These are phyloP conservation scores for Plebejus anna DNA, from an alignment of 2,888 invertebrate species.

Conservation along the genomic window DNA sequence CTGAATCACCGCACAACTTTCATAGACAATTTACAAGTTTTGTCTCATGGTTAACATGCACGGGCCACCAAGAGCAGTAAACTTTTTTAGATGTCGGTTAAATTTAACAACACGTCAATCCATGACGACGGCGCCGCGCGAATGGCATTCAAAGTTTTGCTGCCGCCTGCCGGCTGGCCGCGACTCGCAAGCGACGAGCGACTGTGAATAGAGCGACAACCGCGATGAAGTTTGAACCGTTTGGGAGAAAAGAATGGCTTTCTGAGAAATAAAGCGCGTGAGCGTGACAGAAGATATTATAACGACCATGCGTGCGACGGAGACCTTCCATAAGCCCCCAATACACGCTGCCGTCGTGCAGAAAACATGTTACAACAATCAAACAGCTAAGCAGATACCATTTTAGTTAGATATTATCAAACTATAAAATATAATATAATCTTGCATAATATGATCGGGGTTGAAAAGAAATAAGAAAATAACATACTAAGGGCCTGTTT, in stretches of 20 bases:
- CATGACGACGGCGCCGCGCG: constrained; percentile 62
- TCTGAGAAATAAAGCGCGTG: constrained; percentile 54
- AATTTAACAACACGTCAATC: constrained; percentile 50
- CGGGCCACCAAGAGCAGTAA: constrained; percentile 63
- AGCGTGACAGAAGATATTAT: constrained; percentile 38
- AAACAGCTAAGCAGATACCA: too few species aligned
- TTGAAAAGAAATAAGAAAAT: too few species aligned
- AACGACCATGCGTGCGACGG: constrained; percentile 43
- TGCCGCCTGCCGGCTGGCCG: constrained; percentile 36
- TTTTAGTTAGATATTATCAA: too few species aligned
- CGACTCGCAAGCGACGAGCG: constrained; percentile 34
- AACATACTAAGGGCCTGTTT: too few species aligned
- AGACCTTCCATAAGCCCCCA: constrained; percentile 33
- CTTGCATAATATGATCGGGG: too few species aligned
- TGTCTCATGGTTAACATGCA: constrained; percentile 46
- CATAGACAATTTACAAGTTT: constrained; percentile 48
- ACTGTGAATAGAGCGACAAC: constrained; percentile 28
- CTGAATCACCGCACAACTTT: constrained; percentile 61
- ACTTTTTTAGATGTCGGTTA: constrained; percentile 63
- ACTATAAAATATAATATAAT: too few species aligned
- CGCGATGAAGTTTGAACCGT: constrained; percentile 25
- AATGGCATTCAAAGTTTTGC: constrained; percentile 43
- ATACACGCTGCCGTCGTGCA: not conserved
- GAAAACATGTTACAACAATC: not conserved
- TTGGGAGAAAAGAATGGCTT: constrained; percentile 53